A percentile compares a stretch with the other conserved stretches of the same genome.
phyloP scores from a whole-genome alignment of 2,113 vertebrate species.

The Trachemys scripta region DNA sequence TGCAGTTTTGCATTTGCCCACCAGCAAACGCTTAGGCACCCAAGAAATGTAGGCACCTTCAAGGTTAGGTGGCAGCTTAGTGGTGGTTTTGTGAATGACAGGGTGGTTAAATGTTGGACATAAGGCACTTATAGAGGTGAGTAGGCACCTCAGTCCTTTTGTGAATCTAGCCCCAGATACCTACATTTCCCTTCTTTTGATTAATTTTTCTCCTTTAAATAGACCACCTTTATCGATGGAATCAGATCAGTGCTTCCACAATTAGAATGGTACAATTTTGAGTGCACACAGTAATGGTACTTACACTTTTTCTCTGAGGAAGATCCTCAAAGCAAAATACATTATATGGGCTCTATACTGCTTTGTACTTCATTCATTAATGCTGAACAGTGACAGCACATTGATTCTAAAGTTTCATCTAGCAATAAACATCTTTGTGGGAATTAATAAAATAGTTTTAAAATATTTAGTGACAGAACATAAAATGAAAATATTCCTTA shows the following conservation, averaged over 20 bases:
- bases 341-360: background rate
- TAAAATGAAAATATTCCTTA: background rate
- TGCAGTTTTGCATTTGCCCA: background rate
- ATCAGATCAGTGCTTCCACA: background rate
- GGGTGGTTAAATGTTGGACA: background rate
- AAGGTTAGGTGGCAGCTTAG: background rate
- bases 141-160: background rate
- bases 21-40: background rate
- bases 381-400: background rate
- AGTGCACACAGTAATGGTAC: background rate
- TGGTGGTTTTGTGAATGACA: background rate
- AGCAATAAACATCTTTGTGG: background rate
- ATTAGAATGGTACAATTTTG: background rate
- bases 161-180: background rate
- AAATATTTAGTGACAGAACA: background rate
- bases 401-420: background rate
- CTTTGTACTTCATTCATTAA: background rate
- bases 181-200: background rate
- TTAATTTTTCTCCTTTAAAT: background rate
- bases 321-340: background rate
- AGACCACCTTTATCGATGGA: background rate
- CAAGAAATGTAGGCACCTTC: background rate
- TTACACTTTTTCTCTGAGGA: background rate
- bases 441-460: background rate
- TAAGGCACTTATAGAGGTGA: background rate